A percentile compares a stretch with the other conserved stretches of the same genome.
Evolutionary conservation across 2,888 invertebrate species (phyloP).

Genomic region (Macrophya alboannulata): DNA sequence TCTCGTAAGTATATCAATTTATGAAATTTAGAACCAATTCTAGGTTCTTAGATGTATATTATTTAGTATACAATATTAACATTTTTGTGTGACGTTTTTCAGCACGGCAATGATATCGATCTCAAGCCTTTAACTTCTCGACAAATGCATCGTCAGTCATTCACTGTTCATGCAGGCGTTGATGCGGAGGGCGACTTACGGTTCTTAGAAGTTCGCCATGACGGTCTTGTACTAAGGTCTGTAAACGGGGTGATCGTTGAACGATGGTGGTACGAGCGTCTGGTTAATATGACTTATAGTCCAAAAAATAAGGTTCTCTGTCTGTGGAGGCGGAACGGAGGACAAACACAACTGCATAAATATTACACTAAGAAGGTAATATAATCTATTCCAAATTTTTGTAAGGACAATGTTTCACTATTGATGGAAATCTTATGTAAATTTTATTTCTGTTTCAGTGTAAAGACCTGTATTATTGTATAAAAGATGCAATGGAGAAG

Average conservation of each 20-base stretch:
- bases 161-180: conserved; percentile 98
- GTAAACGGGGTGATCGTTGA: conserved; percentile 94
- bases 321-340: conserved; percentile 97
- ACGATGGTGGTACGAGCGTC: conserved; percentile 99
- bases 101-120: conserved; percentile 99
- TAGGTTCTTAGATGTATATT: conserved; percentile 10
- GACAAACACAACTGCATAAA: conserved; percentile 97
- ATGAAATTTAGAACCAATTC: background rate
- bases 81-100: conserved; percentile 65
- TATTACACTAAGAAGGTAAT: conserved; percentile 98
- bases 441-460: conserved; percentile 85
- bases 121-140: conserved; percentile 97
- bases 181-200: conserved; percentile 94
- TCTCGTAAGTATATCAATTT: conserved; percentile 86
- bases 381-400: conserved; percentile 40
- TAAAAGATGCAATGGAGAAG: conserved; percentile 99
- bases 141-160: conserved; percentile 97
- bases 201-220: conserved; percentile 97
- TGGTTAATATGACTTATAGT: conserved; percentile 99
- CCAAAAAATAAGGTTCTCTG: conserved; percentile 99
- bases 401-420: background rate
- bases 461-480: conserved; percentile 98
- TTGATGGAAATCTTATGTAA: background rate
- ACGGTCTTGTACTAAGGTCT: conserved; percentile 93
- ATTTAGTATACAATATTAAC: conserved; percentile 51